Evolutionary conservation across 2,888 invertebrate genomes (phyloP), one percentile per base, ranked within the genome.

Genomic region (Ptycholaimellus sp.): DNA sequence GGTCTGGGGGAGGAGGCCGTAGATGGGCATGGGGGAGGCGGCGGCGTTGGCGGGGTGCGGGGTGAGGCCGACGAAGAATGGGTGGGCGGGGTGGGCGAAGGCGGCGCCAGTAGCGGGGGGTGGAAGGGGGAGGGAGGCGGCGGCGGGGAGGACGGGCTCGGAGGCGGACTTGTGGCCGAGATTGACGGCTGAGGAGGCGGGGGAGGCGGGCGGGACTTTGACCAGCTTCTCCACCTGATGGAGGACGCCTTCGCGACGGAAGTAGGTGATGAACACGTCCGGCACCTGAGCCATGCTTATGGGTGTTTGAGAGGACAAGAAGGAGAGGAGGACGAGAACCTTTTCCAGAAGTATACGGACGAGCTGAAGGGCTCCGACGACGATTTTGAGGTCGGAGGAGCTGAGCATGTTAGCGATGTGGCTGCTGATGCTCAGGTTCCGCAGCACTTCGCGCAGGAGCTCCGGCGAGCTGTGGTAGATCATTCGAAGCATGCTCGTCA

Each of bases 351-450:
- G 65, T 49, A 93, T 81, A 61, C 83, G 81, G 4, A 85, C 83
- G 72, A 96, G 77, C 65, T 96, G 93, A 36, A 93, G 66, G 30
- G 90, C 85, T 37, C 85, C 85, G 34, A 93, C 87, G 30, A 90
- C 83, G 55, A 93, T 85, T 54, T 85, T 73, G 43, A 93, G 68
- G 66, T 93, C 93, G 18, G 36, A 11, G 3, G 87, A 87, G 1
- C 87, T 85, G 72, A 93, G 73, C 87, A 93, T 93, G 40, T 85
- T 85, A 22, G 90, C 90, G 56, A 93, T 81, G 62, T 93, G 87
- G 50, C 87, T 87, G 42, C 83, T 81, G 60, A 85, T 90, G 65
- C 79, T 87, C 3, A 93, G 80, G 76, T 93, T 90, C 42, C 93
- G 72, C 38, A 96, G 68, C 42, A 96, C 70, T 4, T 93, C 90